Percentiles rank a stretch among this genome's conserved stretches.
Conservation (phyloP, 2,888 invertebrate genomes). For the Agonopterix alstromeriana region DNA sequence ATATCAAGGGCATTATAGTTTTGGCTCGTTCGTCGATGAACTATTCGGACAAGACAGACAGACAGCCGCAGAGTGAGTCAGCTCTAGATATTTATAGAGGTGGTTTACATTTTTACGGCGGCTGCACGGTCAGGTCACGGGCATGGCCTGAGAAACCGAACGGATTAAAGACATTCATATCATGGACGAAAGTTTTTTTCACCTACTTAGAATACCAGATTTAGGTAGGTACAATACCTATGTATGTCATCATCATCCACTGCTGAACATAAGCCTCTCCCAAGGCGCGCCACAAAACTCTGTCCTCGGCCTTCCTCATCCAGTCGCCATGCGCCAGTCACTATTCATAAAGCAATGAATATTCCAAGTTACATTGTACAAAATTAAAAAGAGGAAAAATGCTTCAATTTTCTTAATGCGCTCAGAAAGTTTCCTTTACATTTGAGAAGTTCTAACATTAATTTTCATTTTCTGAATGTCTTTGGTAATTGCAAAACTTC, state of each 20-base stretch:
- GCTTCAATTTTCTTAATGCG: conserved; percentile 2
- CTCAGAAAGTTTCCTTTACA: neutral
- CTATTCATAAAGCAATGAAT: too few species aligned
- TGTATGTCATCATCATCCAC: too few species aligned
- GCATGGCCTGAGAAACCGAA: conserved; percentile 15
- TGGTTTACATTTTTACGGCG: conserved; percentile 38
- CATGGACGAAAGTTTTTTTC: too few species aligned
- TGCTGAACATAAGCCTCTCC: too few species aligned
- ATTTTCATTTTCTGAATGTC: conserved; percentile 7
- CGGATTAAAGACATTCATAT: too few species aligned
- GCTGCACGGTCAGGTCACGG: conserved; percentile 38
- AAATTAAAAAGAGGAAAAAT: neutral
- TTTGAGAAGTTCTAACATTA: conserved; percentile 2
- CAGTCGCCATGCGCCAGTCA: too few species aligned
- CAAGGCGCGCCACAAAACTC: too few species aligned
- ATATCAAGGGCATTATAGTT: too few species aligned
- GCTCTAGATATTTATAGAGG: conserved; percentile 34
- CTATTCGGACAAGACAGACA: conserved; percentile 8
- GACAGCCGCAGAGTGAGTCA: conserved; percentile 25
- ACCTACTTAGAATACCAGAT: too few species aligned
- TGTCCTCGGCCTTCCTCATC: too few species aligned
- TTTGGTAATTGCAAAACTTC: conserved; percentile 1
- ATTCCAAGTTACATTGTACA: neutral
- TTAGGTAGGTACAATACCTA: too few species aligned
- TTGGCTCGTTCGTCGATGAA: too few species aligned